Conservation (phyloP, 2,113 vertebrate species). For the Myiopsitta monachus region DNA sequence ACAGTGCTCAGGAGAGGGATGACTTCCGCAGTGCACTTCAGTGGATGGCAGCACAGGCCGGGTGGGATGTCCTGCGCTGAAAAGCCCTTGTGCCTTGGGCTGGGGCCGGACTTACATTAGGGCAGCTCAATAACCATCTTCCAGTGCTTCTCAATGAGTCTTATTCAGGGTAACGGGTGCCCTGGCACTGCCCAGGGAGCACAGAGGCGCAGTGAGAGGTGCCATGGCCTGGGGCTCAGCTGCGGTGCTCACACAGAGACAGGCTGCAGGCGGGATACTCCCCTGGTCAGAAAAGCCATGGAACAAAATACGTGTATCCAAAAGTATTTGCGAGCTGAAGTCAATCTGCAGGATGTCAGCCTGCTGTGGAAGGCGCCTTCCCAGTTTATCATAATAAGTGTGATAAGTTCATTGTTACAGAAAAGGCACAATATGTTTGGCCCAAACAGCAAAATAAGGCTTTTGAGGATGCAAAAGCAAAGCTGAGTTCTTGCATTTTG, state of each 20-base stretch:
- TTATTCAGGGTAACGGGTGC: background rate
- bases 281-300: background rate
- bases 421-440: slow-evolving; percentile 52
- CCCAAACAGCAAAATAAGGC: slow-evolving; percentile 36
- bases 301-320: background rate
- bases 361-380: slow-evolving; percentile 26
- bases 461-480: slow-evolving; percentile 33
- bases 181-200: background rate
- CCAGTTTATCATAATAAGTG: slow-evolving; percentile 36
- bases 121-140: background rate
- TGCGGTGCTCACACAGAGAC: background rate
- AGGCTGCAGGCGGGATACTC: background rate
- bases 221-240: background rate
- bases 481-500: slow-evolving; percentile 37
- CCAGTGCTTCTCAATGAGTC: background rate
- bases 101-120: background rate
- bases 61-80: background rate
- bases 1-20: too few relatives aligned
- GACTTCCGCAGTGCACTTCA: background rate
- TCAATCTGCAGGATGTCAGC: slow-evolving; percentile 20
- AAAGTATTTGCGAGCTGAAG: slow-evolving; percentile 26
- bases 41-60: background rate
- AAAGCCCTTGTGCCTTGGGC: background rate
- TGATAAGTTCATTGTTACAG: slow-evolving; percentile 57
- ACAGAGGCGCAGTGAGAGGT: accelerated